phyloP scores from a whole-genome alignment of 2,888 invertebrate species.

The Drosophila demipolita region DNA sequence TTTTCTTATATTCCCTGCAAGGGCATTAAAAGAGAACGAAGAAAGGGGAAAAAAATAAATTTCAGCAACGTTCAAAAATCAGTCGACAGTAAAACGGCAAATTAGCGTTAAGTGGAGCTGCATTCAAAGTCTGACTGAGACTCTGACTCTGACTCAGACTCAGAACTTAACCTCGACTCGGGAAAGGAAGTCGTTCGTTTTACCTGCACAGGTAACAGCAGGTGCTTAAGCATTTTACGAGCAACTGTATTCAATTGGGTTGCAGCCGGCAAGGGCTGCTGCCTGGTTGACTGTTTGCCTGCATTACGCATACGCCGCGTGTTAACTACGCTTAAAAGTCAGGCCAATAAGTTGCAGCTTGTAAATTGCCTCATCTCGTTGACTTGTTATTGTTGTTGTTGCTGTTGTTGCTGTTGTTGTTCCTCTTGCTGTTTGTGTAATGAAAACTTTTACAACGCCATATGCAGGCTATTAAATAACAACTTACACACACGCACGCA shows the following conservation, averaged over 20 bases:
- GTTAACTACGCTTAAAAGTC: constrained; percentile 79
- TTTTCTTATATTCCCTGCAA: constrained; percentile 1
- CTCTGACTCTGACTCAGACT: constrained; percentile 6
- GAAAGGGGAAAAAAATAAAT: not conserved
- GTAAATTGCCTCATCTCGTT: constrained; percentile 64
- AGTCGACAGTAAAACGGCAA: constrained; percentile 73
- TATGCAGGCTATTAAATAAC: constrained; percentile 80
- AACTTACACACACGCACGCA: constrained; percentile 48
- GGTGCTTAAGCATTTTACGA: constrained; percentile 78
- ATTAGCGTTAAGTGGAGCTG: constrained; percentile 74
- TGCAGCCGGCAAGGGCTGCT: constrained; percentile 44
- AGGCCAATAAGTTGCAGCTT: constrained; percentile 73
- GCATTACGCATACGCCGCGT: constrained; percentile 77
- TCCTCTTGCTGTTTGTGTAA: constrained; percentile 75
- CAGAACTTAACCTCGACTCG: constrained; percentile 2
- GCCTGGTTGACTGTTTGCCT: constrained; percentile 43
- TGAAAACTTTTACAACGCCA: constrained; percentile 81
- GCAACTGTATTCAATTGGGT: constrained; percentile 78
- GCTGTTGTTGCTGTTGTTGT: constrained; percentile 29
- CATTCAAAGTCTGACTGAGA: constrained; percentile 36
- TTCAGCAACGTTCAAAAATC: constrained; percentile 56
- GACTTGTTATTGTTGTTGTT: constrained; percentile 39
- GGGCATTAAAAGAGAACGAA: constrained; percentile 7
- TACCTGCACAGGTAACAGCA: constrained; percentile 45
- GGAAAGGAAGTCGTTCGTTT: constrained; percentile 25